phyloP scores from a whole-genome alignment of 2,113 vertebrate species.

The Ophthalmolycus amberensis region DNA sequence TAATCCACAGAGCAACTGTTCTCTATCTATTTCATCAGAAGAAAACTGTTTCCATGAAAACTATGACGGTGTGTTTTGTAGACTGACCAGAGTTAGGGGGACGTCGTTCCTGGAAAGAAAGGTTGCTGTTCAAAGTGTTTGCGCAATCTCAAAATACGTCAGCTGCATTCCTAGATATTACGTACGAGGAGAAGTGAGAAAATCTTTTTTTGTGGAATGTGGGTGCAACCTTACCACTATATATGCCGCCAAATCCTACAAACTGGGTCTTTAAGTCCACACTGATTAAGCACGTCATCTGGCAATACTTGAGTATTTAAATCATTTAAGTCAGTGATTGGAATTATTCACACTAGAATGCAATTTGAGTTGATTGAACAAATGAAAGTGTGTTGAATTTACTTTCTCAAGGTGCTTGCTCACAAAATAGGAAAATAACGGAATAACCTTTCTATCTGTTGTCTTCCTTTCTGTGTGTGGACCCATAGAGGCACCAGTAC shows the following conservation, averaged over 20 bases:
- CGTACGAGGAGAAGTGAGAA: too few species aligned
- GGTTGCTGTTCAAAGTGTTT: background rate
- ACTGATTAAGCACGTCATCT: background rate
- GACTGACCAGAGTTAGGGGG: background rate
- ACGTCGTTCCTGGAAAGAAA: background rate
- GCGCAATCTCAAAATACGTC: too few species aligned
- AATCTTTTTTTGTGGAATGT: too few species aligned
- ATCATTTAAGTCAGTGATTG: background rate
- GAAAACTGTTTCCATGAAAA: background rate
- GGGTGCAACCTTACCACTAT: too few species aligned
- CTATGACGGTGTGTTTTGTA: background rate
- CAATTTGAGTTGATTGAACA: background rate
- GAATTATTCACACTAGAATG: background rate
- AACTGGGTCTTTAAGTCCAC: too few species aligned
- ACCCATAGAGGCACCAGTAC: slow-evolving; percentile 56
- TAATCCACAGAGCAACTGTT: background rate
- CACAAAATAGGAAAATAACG: background rate
- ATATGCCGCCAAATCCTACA: too few species aligned
- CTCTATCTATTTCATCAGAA: background rate
- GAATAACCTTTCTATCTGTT: background rate
- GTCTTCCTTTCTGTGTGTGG: background rate
- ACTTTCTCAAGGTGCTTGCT: background rate
- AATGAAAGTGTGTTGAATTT: background rate
- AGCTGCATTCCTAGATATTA: too few species aligned
- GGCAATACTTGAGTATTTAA: background rate